These are phyloP conservation scores for Planiliza haematocheilus DNA, from an alignment of 2,113 vertebrate species.

Conservation along the genomic window DNA sequence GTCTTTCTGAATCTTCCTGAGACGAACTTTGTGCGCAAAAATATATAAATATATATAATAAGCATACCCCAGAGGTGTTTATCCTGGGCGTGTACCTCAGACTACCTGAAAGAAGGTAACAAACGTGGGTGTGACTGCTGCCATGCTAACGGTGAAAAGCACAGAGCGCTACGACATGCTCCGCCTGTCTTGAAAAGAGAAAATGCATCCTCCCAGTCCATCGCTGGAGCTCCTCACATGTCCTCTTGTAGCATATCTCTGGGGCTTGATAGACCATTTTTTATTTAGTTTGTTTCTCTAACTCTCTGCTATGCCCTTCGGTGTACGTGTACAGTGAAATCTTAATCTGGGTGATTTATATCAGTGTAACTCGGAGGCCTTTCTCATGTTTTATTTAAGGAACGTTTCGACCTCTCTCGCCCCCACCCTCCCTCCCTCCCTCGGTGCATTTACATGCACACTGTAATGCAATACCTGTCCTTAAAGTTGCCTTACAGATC, in stretches of 20 bases:
- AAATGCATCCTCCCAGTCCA: slow-evolving; percentile 9
- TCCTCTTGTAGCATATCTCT: slow-evolving; percentile 68
- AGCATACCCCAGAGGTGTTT: too few relatives aligned
- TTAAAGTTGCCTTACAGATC: not conserved
- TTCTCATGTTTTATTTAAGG: slow-evolving; percentile 72
- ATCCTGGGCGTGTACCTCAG: slow-evolving; percentile 30
- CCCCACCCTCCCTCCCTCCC: not conserved
- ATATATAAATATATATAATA: not conserved
- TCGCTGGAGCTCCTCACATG: not conserved
- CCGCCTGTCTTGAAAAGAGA: not conserved
- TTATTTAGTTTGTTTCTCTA: slow-evolving; percentile 24
- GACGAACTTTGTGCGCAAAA: slow-evolving; percentile 26
- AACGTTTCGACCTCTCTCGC: slow-evolving; percentile 33
- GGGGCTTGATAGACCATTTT: slow-evolving; percentile 38
- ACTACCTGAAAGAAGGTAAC: slow-evolving; percentile 4
- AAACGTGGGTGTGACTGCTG: not conserved
- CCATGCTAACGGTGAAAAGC: not conserved
- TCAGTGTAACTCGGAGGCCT: slow-evolving; percentile 77
- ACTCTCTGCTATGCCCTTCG: slow-evolving; percentile 45
- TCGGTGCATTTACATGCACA: slow-evolving; percentile 48
- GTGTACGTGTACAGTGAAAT: slow-evolving; percentile 50
- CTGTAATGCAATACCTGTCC: slow-evolving; percentile 1
- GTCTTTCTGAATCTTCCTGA: slow-evolving; percentile 49
- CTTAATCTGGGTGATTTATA: slow-evolving; percentile 58
- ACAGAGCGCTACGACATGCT: not conserved